These are phyloP conservation scores for Nibea coibor DNA, from an alignment of 2,113 vertebrate genomes.

Conservation along the genomic window DNA sequence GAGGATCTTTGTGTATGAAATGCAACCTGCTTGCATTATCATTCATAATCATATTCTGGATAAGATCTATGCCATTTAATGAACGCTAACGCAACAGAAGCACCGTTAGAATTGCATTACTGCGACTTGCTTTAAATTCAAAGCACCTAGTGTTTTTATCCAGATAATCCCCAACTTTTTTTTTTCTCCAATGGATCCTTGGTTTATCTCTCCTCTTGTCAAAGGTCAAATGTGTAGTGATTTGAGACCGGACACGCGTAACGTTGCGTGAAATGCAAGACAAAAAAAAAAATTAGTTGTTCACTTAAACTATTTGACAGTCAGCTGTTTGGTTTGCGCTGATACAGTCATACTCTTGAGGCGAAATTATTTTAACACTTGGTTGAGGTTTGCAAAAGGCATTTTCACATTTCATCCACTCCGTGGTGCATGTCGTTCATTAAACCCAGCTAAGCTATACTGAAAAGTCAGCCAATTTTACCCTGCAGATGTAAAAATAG, in stretches of 20 bases:
- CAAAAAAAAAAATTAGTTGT: neutral
- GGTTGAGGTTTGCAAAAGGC: conserved; percentile 30
- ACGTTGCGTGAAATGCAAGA: neutral
- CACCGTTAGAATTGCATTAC: neutral
- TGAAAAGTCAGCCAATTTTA: conserved; percentile 63
- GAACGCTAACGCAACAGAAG: neutral
- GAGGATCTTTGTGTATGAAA: neutral
- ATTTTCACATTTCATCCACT: conserved; percentile 62
- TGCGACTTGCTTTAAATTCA: neutral
- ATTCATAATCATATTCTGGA: neutral
- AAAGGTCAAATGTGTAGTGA: neutral
- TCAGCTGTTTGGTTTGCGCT: conserved; percentile 22
- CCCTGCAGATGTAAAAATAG: conserved; percentile 62
- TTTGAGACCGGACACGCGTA: neutral
- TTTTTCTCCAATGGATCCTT: neutral
- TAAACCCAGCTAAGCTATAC: conserved; percentile 54
- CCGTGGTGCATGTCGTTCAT: conserved; percentile 56
- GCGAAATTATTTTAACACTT: conserved; percentile 38
- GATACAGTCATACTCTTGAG: conserved; percentile 7
- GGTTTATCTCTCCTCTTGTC: neutral
- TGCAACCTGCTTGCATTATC: neutral
- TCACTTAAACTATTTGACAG: neutral
- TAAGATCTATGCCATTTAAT: neutral
- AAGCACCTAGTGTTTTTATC: neutral
- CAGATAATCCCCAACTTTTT: neutral